These are phyloP conservation scores for Danionella dracula DNA, from an alignment of 2,797 vertebrate species.

Conservation along the genomic window DNA sequence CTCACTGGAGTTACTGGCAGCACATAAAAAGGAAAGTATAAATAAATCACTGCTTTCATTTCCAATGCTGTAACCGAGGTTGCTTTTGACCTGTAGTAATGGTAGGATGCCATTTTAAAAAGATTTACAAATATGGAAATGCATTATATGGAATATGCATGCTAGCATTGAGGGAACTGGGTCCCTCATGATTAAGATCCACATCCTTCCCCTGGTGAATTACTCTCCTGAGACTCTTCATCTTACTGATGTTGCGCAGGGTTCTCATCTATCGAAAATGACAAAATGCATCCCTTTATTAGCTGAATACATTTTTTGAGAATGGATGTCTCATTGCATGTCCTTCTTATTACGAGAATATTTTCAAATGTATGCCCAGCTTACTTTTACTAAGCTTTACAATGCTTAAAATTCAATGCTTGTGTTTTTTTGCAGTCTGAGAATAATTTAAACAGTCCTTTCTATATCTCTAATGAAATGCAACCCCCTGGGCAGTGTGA, in stretches of 20 bases:
- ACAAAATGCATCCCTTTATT: slow-evolving; percentile 17
- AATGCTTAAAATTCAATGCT: not conserved
- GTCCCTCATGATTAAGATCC: slow-evolving; percentile 68
- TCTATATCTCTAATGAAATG: slow-evolving; percentile 33
- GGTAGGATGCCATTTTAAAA: slow-evolving; percentile 2
- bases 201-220: slow-evolving; percentile 55
- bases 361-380: too few species aligned
- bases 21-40: slow-evolving; percentile 1
- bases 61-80: slow-evolving; percentile 12
- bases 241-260: slow-evolving; percentile 35
- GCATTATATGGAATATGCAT: not conserved
- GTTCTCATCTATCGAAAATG: slow-evolving; percentile 16
- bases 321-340: not conserved
- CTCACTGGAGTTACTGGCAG: not conserved
- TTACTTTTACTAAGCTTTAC: too few species aligned
- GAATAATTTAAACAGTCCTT: slow-evolving; percentile 16
- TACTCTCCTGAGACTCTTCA: slow-evolving; percentile 49
- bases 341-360: not conserved
- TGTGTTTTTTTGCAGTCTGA: not conserved
- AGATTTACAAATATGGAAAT: slow-evolving; percentile 41
- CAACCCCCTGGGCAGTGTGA: slow-evolving; percentile 47
- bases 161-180: slow-evolving; percentile 53
- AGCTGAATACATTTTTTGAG: not conserved
- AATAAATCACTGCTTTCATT: not conserved
- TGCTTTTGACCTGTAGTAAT: slow-evolving; percentile 14